These are phyloP conservation scores for Misgurnus mizolepis DNA, from an alignment of 2,113 vertebrate genomes.

Conservation along the genomic window DNA sequence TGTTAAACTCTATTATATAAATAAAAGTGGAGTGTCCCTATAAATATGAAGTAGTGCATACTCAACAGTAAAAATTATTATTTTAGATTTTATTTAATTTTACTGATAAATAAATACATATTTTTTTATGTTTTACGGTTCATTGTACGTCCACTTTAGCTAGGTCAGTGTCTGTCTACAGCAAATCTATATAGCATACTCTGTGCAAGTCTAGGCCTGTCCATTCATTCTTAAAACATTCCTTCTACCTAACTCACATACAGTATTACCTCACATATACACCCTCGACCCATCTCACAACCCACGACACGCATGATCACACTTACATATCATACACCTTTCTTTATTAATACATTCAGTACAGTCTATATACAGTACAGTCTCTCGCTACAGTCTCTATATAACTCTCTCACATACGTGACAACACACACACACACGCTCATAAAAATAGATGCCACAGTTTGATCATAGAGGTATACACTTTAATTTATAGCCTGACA, in stretches of 20 bases:
- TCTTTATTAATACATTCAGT: not conserved
- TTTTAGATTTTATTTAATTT: no score
- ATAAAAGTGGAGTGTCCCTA: no score
- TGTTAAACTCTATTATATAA: no score
- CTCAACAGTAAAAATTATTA: no score
- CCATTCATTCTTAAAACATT: constrained; percentile 52
- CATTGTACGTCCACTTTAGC: not conserved
- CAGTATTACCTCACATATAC: constrained; percentile 56
- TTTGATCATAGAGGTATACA: not conserved
- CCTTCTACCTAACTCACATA: constrained; percentile 41
- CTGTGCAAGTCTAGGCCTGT: constrained; percentile 46
- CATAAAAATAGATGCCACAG: not conserved
- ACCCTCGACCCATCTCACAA: constrained; percentile 42
- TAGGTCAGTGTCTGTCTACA: not conserved
- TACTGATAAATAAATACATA: no score
- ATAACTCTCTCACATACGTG: no score
- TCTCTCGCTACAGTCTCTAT: not conserved
- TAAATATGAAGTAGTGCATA: no score
- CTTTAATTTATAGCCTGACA: not conserved
- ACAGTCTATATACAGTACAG: not conserved
- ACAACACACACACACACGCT: constrained; percentile 9
- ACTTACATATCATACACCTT: not conserved
- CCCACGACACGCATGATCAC: constrained; percentile 34
- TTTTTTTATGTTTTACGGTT: no score
- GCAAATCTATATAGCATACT: not conserved